Evolutionary conservation across 1,140 invertebrate genomes (phyloP), one percentile per base, ranked within the genome.

Genomic region (Dendroctonus ponderosae): DNA sequence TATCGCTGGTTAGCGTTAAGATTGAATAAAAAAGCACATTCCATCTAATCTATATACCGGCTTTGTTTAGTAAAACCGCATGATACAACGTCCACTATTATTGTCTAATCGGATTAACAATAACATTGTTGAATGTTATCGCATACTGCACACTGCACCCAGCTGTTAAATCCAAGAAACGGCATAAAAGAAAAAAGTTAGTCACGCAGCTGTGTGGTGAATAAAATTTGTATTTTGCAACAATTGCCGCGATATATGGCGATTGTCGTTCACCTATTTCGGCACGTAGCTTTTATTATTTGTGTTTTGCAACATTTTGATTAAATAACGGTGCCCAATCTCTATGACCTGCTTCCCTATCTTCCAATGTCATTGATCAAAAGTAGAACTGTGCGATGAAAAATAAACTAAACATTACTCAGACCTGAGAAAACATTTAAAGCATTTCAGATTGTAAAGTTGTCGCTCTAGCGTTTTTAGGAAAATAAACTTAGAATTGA

Each of bases 81-180:
- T 56, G 39, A 41, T 56, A 7, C 53, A 52, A 52, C 50, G 50
- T 15, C 50, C 43, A 26, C 26, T 26, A 48, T 62, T 62, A 50
- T 50, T 40, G 48, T 46, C 43, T 43, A 26, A 14, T 26, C 46
- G 37, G 48, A 40, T 40, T 50, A 26, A 62, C 46, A 50, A 50
- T 50, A 62, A 51, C 49, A 62, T 15, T 50, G 38, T 62, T 62
- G 12, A 50, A 40, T 14, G 59, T 50, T 50, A 62, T 62, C 59
- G 59, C 39, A 40, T 26, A 62, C 14, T 40, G 59, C 46, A 62
- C n/a, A 51, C 49, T 62, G 49, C 49, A 41, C 59, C 57, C 57
- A 59, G 43, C 38, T 40, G 53, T 40, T 38, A 56, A 56, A 56
- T 41, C 39, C 53, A 7, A 56, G 37, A 56, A 39, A 56, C n/a